phyloP scores from a whole-genome alignment of 1,140 invertebrate genomes.

The Coelopa frigida region DNA sequence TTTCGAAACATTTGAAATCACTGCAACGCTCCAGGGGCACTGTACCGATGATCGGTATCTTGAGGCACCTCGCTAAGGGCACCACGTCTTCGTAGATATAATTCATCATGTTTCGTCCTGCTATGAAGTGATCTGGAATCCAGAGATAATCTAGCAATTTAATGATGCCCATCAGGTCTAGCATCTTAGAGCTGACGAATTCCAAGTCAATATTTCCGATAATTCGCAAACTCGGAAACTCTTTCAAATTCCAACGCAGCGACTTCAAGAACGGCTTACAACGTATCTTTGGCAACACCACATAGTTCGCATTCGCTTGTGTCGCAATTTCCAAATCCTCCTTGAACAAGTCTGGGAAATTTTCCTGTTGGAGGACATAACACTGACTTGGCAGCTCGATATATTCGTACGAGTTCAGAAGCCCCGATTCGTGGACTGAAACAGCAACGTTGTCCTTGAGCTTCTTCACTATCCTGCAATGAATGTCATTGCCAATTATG shows the following conservation, averaged over 20 bases:
- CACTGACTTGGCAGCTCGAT: slow-evolving; percentile 38
- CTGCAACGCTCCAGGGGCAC: slow-evolving; percentile 35
- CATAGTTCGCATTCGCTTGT: slow-evolving; percentile 23
- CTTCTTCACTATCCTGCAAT: slow-evolving; percentile 30
- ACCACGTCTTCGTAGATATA: slow-evolving; percentile 37
- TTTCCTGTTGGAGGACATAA: slow-evolving; percentile 15
- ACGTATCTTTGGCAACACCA: slow-evolving; percentile 33
- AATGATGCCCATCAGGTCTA: slow-evolving; percentile 34
- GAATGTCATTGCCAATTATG: slow-evolving; percentile 25
- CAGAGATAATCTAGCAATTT: slow-evolving; percentile 36
- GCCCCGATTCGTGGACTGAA: slow-evolving; percentile 28
- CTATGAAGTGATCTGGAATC: slow-evolving; percentile 37
- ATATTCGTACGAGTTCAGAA: slow-evolving; percentile 33
- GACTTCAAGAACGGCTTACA: slow-evolving; percentile 27
- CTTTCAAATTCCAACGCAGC: slow-evolving; percentile 16
- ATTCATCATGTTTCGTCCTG: slow-evolving; percentile 26
- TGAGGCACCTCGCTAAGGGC: slow-evolving; percentile 30
- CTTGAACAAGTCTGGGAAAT: slow-evolving; percentile 19
- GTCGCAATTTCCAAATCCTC: slow-evolving; percentile 20
- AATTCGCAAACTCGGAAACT: slow-evolving; percentile 19
- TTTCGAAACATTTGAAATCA: slow-evolving; percentile 35
- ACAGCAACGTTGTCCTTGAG: slow-evolving; percentile 28
- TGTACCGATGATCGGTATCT: slow-evolving; percentile 33
- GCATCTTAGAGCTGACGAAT: slow-evolving; percentile 34
- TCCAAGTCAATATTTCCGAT: slow-evolving; percentile 40